Conservation (phyloP, 2,888 invertebrate species). For the Hydrotaea cyrtoneurina region DNA sequence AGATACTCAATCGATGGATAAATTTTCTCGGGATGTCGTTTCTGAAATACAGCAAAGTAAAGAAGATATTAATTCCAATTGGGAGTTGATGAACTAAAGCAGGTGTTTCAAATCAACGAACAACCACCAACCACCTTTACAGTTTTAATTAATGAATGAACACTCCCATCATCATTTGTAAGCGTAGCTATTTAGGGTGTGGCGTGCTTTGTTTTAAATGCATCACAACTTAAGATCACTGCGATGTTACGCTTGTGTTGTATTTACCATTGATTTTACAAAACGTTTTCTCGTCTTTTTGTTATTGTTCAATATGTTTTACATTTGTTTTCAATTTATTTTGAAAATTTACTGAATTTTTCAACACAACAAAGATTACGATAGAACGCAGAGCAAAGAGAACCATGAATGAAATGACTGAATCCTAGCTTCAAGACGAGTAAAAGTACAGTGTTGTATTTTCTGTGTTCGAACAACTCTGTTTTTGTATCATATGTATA, state of each 20-base stretch:
- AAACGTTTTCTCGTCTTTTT: background rate
- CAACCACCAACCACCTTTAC: slow-evolving; percentile 3
- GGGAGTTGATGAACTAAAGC: background rate
- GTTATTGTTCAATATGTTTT: background rate
- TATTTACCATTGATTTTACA: background rate
- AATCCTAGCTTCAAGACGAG: background rate
- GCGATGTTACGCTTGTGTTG: background rate
- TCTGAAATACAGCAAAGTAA: background rate
- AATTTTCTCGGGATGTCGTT: background rate
- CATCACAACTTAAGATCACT: background rate
- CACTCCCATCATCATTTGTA: slow-evolving; percentile 43
- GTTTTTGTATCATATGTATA: background rate
- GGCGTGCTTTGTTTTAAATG: slow-evolving; percentile 16
- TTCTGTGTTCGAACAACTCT: background rate
- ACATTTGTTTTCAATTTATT: background rate
- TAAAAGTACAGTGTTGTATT: background rate
- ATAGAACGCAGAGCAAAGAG: background rate
- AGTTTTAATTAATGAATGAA: background rate
- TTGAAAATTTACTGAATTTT: background rate
- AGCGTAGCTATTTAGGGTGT: slow-evolving; percentile 58
- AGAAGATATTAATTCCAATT: slow-evolving; percentile 1
- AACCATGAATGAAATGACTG: background rate
- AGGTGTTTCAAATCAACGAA: background rate
- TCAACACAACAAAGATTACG: background rate
- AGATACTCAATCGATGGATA: background rate